Evolutionary conservation across 2,113 vertebrate genomes (phyloP).

Genomic region (Mionectes macconnelli): DNA sequence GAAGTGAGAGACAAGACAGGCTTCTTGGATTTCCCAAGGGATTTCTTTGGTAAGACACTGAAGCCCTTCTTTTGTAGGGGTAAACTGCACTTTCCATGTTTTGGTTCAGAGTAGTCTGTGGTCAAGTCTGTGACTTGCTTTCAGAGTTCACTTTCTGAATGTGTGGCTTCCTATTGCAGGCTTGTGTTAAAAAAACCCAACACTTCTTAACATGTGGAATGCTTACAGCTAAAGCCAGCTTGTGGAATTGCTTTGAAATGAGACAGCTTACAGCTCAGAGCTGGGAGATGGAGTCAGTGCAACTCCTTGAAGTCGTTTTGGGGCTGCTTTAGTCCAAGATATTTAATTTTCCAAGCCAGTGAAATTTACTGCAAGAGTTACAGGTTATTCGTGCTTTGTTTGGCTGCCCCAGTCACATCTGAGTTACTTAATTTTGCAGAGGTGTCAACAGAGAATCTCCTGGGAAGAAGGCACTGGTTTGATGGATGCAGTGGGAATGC

Average conservation of each 20-base stretch:
- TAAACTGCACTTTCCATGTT: not conserved
- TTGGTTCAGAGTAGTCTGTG: conserved; percentile 5
- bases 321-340: not conserved
- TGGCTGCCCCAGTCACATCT: not conserved
- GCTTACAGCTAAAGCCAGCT: conserved; percentile 19
- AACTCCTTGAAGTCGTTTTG: not conserved
- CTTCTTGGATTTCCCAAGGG: conserved; percentile 22
- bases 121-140: not conserved
- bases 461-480: not conserved
- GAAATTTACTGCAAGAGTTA: conserved; percentile 23
- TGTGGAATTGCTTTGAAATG: conserved; percentile 35
- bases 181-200: not conserved
- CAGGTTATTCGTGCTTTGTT: conserved; percentile 23
- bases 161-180: conserved; percentile 18
- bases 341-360: conserved; percentile 20
- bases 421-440: conserved; percentile 12
- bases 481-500: not conserved
- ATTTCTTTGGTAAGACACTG: not conserved
- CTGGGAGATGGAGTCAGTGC: not conserved
- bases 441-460: not conserved
- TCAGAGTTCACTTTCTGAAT: conserved; percentile 11
- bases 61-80: not conserved
- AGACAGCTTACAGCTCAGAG: not conserved
- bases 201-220: conserved; percentile 39
- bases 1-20: conserved; percentile 53